phyloP scores from a whole-genome alignment of 1,140 invertebrate species.

The Matsumurasca onukii region DNA sequence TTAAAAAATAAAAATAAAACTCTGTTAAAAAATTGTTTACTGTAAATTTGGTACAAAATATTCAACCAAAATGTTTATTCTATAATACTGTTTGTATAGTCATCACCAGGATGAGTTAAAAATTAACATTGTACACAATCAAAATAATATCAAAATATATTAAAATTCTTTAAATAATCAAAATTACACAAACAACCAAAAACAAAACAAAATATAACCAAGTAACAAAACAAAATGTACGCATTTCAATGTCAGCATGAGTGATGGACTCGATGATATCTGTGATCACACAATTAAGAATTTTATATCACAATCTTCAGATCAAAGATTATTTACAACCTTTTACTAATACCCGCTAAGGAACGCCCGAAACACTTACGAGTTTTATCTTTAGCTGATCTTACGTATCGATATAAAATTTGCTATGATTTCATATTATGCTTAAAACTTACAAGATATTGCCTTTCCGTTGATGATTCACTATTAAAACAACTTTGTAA shows the following conservation, averaged over 20 bases:
- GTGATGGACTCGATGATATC: too few relatives aligned
- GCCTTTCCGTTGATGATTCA: background rate
- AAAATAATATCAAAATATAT: background rate
- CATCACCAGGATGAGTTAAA: background rate
- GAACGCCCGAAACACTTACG: too few relatives aligned
- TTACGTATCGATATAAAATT: too few relatives aligned
- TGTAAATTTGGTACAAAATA: background rate
- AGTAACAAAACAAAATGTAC: background rate
- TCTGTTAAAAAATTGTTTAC: too few relatives aligned
- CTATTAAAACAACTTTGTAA: background rate
- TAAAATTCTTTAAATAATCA: background rate
- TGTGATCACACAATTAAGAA: too few relatives aligned
- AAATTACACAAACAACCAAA: background rate
- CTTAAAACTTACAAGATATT: background rate
- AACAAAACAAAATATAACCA: background rate
- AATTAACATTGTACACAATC: background rate
- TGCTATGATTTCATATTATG: background rate
- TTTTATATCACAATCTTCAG: slow-evolving; percentile 1
- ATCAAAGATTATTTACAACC: background rate
- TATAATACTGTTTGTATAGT: background rate
- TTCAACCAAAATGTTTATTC: background rate
- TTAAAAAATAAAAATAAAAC: background rate
- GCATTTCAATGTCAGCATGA: too few relatives aligned
- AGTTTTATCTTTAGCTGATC: too few relatives aligned
- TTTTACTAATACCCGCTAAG: too few relatives aligned